Conservation (phyloP, 2,888 invertebrate species). For the Tetropium fuscum region DNA sequence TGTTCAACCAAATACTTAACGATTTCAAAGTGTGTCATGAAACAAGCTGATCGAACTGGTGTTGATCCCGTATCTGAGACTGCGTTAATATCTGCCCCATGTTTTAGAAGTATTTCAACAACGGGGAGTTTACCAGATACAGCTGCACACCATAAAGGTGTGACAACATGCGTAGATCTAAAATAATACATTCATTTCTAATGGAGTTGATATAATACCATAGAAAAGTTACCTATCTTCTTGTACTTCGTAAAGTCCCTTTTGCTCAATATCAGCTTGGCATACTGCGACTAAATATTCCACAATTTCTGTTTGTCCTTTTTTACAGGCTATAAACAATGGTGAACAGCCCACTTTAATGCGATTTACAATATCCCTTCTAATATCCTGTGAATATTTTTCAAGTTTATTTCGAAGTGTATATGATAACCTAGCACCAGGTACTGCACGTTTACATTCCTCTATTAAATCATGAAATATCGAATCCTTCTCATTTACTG, state of each 20-base stretch:
- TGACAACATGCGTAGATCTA: slow-evolving; percentile 81
- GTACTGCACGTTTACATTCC: slow-evolving; percentile 76
- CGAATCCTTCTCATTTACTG: slow-evolving; percentile 64
- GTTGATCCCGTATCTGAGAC: slow-evolving; percentile 90
- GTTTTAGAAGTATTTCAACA: slow-evolving; percentile 80
- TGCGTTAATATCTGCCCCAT: slow-evolving; percentile 89
- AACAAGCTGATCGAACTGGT: slow-evolving; percentile 91
- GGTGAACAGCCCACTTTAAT: slow-evolving; percentile 84
- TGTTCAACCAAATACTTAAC: slow-evolving; percentile 81
- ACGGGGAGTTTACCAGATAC: slow-evolving; percentile 85
- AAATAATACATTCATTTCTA: slow-evolving; percentile 31
- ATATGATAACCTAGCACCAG: slow-evolving; percentile 75
- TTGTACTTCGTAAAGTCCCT: slow-evolving; percentile 85
- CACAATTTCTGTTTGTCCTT: slow-evolving; percentile 85
- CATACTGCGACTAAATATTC: slow-evolving; percentile 88
- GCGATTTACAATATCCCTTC: slow-evolving; percentile 77
- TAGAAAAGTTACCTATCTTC: slow-evolving; percentile 73
- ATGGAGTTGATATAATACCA: background rate
- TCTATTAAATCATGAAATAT: slow-evolving; percentile 74
- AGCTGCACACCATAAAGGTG: slow-evolving; percentile 93
- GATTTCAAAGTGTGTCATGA: slow-evolving; percentile 88
- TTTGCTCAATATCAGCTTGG: slow-evolving; percentile 86
- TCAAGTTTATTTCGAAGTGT: slow-evolving; percentile 69
- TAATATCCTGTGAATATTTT: slow-evolving; percentile 70
- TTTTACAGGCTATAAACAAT: slow-evolving; percentile 81